Evolutionary conservation across 2,797 vertebrate species (phyloP).

Genomic region (Hydrophis major): DNA sequence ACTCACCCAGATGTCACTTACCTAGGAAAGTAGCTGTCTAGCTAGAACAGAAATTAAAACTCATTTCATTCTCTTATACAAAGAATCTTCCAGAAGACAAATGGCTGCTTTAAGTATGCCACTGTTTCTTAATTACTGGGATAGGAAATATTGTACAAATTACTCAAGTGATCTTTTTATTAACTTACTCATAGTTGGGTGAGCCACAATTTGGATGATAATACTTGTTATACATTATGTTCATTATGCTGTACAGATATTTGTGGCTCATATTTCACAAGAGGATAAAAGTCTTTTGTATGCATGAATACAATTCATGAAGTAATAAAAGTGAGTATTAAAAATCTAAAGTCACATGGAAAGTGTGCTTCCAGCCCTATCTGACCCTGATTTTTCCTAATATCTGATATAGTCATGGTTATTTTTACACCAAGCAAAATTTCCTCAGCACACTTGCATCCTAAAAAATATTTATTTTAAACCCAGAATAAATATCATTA

Average conservation of each 20-base stretch:
- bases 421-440: neutral
- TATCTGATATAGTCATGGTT: neutral
- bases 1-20: neutral
- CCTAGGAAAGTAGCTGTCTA: neutral
- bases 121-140: slow-evolving; percentile 17
- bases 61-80: neutral
- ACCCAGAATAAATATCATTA: neutral
- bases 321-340: neutral
- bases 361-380: neutral
- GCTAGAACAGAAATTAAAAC: slow-evolving; percentile 1
- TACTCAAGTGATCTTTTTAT: slow-evolving; percentile 15
- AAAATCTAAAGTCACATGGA: neutral
- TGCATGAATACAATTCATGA: neutral
- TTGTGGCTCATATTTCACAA: neutral
- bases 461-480: neutral
- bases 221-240: slow-evolving; percentile 8
- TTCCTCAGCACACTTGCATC: neutral
- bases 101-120: neutral
- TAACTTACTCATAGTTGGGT: slow-evolving; percentile 1
- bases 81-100: neutral
- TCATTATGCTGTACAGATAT: slow-evolving; percentile 1
- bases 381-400: neutral
- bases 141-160: slow-evolving; percentile 20
- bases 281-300: neutral
- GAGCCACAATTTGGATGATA: neutral